Evolutionary conservation across 2,797 vertebrate species (phyloP).

Genomic region (Ciconia nigra): DNA sequence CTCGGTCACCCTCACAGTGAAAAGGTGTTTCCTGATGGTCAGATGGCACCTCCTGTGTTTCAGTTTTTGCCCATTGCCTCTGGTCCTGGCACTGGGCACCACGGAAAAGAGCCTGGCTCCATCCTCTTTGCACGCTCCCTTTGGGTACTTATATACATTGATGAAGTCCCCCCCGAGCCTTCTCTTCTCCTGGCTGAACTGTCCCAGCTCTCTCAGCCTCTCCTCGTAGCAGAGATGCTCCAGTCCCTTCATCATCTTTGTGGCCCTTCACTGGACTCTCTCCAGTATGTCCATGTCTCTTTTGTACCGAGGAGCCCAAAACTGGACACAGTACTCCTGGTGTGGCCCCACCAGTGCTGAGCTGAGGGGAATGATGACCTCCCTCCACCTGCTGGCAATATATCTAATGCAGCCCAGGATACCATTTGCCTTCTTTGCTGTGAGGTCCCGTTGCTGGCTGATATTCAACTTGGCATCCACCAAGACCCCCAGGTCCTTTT

Average conservation of each 20-base stretch:
- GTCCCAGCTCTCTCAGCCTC: neutral
- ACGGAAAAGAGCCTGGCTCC: neutral
- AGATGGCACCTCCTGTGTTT: neutral
- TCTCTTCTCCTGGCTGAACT: neutral
- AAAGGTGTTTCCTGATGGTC: neutral
- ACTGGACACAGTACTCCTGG: neutral
- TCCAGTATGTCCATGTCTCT: neutral
- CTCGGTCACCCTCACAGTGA: neutral
- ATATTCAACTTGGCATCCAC: neutral
- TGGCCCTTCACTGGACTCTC: neutral
- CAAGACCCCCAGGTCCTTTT: neutral
- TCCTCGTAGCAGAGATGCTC: neutral
- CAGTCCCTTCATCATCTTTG: neutral
- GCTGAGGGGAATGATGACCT: neutral
- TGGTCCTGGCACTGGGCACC: neutral
- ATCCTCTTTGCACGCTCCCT: neutral
- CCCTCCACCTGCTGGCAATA: neutral
- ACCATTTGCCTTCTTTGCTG: neutral
- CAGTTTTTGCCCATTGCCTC: neutral
- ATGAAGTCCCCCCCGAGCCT: neutral
- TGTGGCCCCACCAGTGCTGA: neutral
- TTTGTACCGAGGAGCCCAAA: neutral
- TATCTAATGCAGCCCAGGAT: neutral
- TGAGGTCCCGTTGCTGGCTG: neutral
- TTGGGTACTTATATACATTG: too few relatives aligned